Base-by-base conservation (phyloP, 2,888 invertebrate genomes). In the Chaetogeoica ovagalla region DNA sequence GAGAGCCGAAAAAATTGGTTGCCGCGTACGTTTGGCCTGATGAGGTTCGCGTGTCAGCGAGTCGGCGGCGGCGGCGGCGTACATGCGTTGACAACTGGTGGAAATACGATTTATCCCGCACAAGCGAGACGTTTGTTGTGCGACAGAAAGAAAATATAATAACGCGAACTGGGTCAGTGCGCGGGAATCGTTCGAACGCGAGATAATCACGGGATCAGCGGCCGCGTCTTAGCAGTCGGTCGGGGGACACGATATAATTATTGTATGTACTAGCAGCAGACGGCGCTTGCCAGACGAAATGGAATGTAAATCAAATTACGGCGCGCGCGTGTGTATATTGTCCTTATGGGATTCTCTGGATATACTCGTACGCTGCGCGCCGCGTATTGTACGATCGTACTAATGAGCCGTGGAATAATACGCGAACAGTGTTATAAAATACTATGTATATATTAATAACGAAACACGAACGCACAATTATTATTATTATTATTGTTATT, bases 161-260 rank as follows among this genome's bases (percentile, higher is more conserved):
- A 62, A 60, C 23, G 21, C 23, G 68, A 76, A 76, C 30, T 59
- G 59, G 76, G 76, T 76, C 76, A 76, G n/a, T n/a, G 59, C 68
- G 59, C 76, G 30, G 59, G 68, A 48, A 59, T 59, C 68, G 76
- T 76, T 68, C 68, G 48, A 30, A 68, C 76, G 60, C 8, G 57
- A 59, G 48, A 68, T 76, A 48, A 76, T 76, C 76, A n/a, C n/a
- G 48, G 68, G 76, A 76, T 76, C 76, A 68, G 76, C 60, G 59
- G n/a, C 60, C 60, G 43, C 68, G 59, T 68, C 9, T 43, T 30
- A 30, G 55, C 19, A 9, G 43, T 52, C 52, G 17, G 55, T n/a
- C n/a, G n/a, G n/a, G n/a, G n/a, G 19, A 21, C 55, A 30, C 30
- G 30, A 30, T 30, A 30, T 4, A 30, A 55, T 37, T 55, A 37